Percentiles rank a stretch among this genome's conserved stretches.
phyloP scores from a whole-genome alignment of 2,888 invertebrate species.

The Pheosia tremula region DNA sequence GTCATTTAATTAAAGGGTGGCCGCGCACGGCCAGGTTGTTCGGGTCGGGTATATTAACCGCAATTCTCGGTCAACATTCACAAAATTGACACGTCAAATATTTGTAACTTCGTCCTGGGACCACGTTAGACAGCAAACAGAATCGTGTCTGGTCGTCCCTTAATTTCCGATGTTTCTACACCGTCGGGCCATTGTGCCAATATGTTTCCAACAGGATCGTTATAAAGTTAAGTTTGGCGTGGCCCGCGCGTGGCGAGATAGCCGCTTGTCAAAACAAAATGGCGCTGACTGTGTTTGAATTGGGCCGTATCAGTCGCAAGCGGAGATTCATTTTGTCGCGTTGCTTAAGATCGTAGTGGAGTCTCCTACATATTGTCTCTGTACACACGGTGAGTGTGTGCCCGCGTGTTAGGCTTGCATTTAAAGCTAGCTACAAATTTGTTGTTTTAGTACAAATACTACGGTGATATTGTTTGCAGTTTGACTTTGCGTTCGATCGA shows the following conservation, averaged over 20 bases:
- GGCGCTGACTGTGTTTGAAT: constrained; percentile 83
- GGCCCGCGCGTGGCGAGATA: constrained; percentile 54
- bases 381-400: constrained; percentile 81
- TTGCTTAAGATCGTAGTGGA: constrained; percentile 81
- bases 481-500: constrained; percentile 80
- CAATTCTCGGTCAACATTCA: constrained; percentile 84
- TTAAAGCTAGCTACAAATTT: constrained; percentile 84
- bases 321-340: constrained; percentile 84
- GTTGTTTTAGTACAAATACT: constrained; percentile 83
- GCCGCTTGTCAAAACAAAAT: constrained; percentile 84
- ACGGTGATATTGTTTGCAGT: constrained; percentile 83
- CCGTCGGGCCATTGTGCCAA: constrained; percentile 44
- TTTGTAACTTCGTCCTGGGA: constrained; percentile 84
- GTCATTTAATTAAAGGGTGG: constrained; percentile 80
- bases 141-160: constrained; percentile 83
- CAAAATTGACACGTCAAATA: constrained; percentile 86
- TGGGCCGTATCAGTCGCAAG: constrained; percentile 83
- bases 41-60: constrained; percentile 82
- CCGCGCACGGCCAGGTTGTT: constrained; percentile 68
- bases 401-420: constrained; percentile 79
- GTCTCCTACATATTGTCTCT: constrained; percentile 82
- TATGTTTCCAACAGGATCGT: constrained; percentile 50
- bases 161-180: constrained; percentile 83
- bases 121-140: constrained; percentile 84
- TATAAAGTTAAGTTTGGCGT: constrained; percentile 59